Evolutionary conservation across 1,140 invertebrate genomes (phyloP).

Genomic region (Bombus terrestris): DNA sequence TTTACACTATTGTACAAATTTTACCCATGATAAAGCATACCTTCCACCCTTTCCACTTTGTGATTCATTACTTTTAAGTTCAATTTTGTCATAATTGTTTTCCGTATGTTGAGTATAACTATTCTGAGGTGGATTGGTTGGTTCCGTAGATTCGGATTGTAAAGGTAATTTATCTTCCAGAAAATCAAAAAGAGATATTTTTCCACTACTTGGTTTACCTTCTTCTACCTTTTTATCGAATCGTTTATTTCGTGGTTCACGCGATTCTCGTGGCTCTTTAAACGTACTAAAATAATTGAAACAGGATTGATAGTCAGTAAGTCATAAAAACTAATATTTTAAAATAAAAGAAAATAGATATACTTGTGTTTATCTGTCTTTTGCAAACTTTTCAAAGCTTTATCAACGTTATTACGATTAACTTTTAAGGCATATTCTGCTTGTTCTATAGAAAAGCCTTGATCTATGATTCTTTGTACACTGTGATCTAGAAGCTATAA

Average conservation of each 20-base stretch:
- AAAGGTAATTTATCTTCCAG: conserved; percentile 91
- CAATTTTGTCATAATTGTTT: conserved; percentile 70
- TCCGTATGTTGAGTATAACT: conserved; percentile 67
- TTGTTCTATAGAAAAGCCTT: conserved; percentile 90
- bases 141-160: conserved; percentile 77
- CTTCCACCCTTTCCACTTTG: conserved; percentile 72
- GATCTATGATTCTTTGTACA: conserved; percentile 91
- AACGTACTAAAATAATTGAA: conserved; percentile 48
- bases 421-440: conserved; percentile 88
- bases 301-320: background rate
- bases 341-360: conserved; percentile 23
- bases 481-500: conserved; percentile 88
- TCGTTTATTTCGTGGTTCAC: conserved; percentile 77
- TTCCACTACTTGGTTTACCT: conserved; percentile 89
- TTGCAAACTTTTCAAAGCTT: conserved; percentile 88
- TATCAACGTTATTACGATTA: conserved; percentile 89
- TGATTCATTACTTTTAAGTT: conserved; percentile 65
- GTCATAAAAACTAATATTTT: background rate
- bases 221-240: conserved; percentile 85
- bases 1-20: background rate
- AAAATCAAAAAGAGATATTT: conserved; percentile 94
- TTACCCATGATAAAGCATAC: conserved; percentile 53
- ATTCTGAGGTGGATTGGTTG: conserved; percentile 61
- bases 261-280: conserved; percentile 70
- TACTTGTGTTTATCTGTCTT: conserved; percentile 80